A percentile compares a stretch with the other conserved stretches of the same genome.
Evolutionary conservation across 2,797 vertebrate genomes (phyloP).

Genomic region (Buceros bicornis): DNA sequence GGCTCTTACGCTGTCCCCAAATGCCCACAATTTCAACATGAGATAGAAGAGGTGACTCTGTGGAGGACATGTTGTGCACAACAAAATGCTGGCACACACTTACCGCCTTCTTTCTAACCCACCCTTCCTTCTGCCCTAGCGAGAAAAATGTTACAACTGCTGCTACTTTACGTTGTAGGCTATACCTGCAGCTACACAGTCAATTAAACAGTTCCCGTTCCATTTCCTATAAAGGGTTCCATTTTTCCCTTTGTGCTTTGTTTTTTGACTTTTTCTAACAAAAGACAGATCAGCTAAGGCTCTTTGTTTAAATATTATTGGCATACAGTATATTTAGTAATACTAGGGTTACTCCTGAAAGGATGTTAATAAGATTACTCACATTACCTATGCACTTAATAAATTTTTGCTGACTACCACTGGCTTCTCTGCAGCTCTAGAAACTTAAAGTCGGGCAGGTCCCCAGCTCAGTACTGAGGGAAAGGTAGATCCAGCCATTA

Average conservation of each 20-base stretch:
- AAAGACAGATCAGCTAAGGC: conserved; percentile 8
- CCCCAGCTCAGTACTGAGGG: neutral
- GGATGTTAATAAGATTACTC: conserved; percentile 54
- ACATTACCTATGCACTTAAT: conserved; percentile 36
- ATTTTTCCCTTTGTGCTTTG: conserved; percentile 13
- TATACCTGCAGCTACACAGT: neutral
- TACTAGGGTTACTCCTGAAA: neutral
- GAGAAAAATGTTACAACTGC: neutral
- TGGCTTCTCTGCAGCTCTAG: neutral
- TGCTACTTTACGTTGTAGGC: neutral
- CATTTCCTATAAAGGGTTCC: neutral
- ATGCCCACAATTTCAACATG: neutral
- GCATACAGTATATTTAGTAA: conserved; percentile 19
- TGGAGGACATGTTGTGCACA: neutral
- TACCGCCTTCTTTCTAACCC: neutral
- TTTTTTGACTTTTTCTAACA: neutral
- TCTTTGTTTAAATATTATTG: conserved; percentile 32
- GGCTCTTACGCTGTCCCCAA: neutral
- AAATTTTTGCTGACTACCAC: conserved; percentile 41
- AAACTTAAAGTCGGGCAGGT: neutral
- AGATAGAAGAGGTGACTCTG: neutral
- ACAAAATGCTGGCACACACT: neutral
- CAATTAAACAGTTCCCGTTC: neutral
- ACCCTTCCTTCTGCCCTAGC: neutral
- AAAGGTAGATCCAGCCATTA: neutral